phyloP scores from a whole-genome alignment of 2,113 vertebrate genomes.

The Haemorhous mexicanus region DNA sequence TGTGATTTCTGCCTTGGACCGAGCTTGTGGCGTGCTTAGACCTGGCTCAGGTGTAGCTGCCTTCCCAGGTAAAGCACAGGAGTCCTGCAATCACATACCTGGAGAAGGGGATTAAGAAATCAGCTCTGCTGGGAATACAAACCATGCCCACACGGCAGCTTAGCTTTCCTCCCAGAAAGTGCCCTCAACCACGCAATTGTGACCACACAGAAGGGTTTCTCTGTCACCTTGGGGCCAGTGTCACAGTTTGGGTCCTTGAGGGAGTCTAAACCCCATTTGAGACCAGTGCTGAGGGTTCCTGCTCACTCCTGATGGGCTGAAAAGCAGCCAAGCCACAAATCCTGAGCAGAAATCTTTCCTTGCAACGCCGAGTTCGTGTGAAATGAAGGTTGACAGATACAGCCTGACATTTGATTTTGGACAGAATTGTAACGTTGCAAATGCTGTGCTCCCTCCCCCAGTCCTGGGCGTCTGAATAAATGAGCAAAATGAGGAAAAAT shows the following conservation, averaged over 20 bases:
- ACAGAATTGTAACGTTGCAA: not conserved
- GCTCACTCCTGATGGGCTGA: not conserved
- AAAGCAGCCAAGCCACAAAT: not conserved
- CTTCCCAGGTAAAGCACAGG: not conserved
- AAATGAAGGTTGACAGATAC: not conserved
- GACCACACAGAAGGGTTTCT: not conserved
- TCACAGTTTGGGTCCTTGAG: not conserved
- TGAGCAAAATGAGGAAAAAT: not conserved
- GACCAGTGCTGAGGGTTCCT: not conserved
- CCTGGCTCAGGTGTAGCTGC: constrained; percentile 7
- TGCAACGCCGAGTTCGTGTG: not conserved
- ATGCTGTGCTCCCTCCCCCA: not conserved
- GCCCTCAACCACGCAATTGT: not conserved
- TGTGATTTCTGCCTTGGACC: constrained; percentile 27
- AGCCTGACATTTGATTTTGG: not conserved
- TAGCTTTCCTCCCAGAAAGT: constrained; percentile 11
- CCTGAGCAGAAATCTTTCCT: not conserved
- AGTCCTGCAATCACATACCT: not conserved
- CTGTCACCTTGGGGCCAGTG: not conserved
- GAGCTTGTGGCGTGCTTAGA: not conserved
- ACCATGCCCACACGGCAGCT: not conserved
- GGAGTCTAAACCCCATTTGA: not conserved
- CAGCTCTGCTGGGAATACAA: not conserved
- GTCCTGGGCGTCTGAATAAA: not conserved
- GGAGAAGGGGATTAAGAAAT: not conserved